Percentiles rank a stretch among this genome's conserved stretches.
These are phyloP conservation scores for Blastobasis adustella DNA, from an alignment of 2,888 invertebrate species.

Conservation along the genomic window DNA sequence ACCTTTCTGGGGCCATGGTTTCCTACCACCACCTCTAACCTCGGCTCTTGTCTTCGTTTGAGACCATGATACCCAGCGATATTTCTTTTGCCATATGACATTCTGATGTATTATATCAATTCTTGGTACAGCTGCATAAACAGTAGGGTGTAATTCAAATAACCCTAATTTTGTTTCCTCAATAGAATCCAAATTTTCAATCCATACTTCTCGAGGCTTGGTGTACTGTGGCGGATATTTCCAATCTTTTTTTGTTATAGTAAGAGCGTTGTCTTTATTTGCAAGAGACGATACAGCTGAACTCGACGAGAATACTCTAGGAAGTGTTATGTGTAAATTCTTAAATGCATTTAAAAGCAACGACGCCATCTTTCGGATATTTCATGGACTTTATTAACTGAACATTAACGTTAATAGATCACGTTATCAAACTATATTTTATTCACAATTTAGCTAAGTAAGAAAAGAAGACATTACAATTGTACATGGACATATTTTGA, in stretches of 20 bases:
- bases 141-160: slow-evolving; percentile 90
- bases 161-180: slow-evolving; percentile 88
- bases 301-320: slow-evolving; percentile 31
- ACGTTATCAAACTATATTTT: too few relatives aligned
- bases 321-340: slow-evolving; percentile 41
- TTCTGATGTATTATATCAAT: slow-evolving; percentile 92
- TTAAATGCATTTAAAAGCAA: slow-evolving; percentile 51
- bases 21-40: slow-evolving; percentile 90
- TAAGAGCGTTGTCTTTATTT: slow-evolving; percentile 19
- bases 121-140: slow-evolving; percentile 89
- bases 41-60: slow-evolving; percentile 88
- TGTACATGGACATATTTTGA: too few relatives aligned
- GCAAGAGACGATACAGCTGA: slow-evolving; percentile 19
- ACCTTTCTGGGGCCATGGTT: slow-evolving; percentile 99
- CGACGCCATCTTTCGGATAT: slow-evolving; percentile 36
- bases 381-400: background rate
- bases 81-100: slow-evolving; percentile 88
- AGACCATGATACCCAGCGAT: slow-evolving; percentile 87
- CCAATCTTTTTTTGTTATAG: slow-evolving; percentile 59
- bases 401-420: too few relatives aligned
- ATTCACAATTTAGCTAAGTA: too few relatives aligned
- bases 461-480: too few relatives aligned
- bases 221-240: slow-evolving; percentile 69
- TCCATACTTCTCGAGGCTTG: slow-evolving; percentile 86
- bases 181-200: slow-evolving; percentile 86